Evolutionary conservation across 2,888 invertebrate genomes (phyloP).

Genomic region (Dicycla oo): DNA sequence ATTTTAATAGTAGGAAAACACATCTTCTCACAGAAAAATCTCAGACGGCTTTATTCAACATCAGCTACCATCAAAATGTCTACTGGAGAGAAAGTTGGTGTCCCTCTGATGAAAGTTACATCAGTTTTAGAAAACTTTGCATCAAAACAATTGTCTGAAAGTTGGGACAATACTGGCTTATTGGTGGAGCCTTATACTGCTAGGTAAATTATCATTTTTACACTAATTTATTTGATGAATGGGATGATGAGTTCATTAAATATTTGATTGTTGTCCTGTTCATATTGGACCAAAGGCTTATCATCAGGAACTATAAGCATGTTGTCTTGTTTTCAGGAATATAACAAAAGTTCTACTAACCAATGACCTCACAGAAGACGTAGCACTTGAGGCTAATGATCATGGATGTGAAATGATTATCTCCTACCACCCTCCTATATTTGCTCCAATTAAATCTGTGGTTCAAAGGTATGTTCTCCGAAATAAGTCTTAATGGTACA

Average conservation of each 20-base stretch:
- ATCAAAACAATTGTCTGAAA: conserved; percentile 93
- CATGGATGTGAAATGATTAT: conserved; percentile 94
- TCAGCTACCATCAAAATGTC: conserved; percentile 74
- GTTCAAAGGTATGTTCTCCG: conserved; percentile 91
- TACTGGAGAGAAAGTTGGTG: conserved; percentile 79
- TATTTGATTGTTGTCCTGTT: not conserved
- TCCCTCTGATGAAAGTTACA: conserved; percentile 88
- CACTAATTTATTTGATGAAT: not conserved
- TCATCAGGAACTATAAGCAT: not conserved
- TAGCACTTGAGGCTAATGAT: conserved; percentile 94
- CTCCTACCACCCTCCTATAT: conserved; percentile 99
- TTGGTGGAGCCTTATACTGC: conserved; percentile 94
- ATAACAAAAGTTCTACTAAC: conserved; percentile 94
- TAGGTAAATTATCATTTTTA: conserved; percentile 75
- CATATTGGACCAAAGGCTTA: not conserved
- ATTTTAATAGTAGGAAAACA: conserved; percentile 75
- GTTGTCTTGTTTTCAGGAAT: conserved; percentile 74
- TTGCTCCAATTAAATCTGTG: conserved; percentile 95
- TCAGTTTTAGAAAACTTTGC: conserved; percentile 92
- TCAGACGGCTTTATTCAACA: conserved; percentile 69
- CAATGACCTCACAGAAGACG: conserved; percentile 97
- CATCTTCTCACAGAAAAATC: conserved; percentile 65
- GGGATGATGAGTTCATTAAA: not conserved
- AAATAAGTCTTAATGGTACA: not conserved
- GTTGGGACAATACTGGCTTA: conserved; percentile 99